Percentiles rank a stretch among this genome's conserved stretches.
Conservation (phyloP, 2,113 vertebrate genomes). For the Melospiza melodia region DNA sequence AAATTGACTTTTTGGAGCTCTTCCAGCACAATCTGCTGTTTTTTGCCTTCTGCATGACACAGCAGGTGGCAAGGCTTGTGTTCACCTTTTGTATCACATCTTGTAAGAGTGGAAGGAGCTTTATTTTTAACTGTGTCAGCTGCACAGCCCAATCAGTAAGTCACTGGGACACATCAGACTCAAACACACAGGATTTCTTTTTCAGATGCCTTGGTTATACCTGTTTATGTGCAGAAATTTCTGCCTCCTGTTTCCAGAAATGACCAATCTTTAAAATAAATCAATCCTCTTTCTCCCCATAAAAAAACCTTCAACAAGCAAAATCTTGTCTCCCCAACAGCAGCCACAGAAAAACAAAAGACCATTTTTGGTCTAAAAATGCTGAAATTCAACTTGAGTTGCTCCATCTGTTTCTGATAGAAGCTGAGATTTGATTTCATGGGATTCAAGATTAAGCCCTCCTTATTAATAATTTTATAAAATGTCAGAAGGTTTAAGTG, state of each 20-base stretch:
- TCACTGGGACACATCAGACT: not conserved
- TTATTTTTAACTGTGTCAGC: constrained; percentile 16
- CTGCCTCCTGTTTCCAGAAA: not conserved
- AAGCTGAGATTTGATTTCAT: not conserved
- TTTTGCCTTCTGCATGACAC: not conserved
- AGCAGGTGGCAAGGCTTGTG: not conserved
- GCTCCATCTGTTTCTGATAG: not conserved
- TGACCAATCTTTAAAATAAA: not conserved
- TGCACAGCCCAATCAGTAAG: not conserved
- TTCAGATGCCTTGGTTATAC: not conserved
- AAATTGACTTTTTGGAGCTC: not conserved
- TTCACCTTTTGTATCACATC: not conserved
- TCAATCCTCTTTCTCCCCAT: not conserved
- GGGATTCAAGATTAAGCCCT: not conserved
- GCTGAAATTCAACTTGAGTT: not conserved
- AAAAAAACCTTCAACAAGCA: not conserved
- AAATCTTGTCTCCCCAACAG: not conserved
- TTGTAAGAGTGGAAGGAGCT: not conserved
- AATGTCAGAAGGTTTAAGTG: not conserved
- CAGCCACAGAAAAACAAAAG: not conserved
- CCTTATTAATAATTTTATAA: not conserved
- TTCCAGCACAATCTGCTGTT: not conserved
- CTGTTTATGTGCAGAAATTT: not conserved
- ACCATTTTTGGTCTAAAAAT: not conserved
- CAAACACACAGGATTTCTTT: not conserved